Evolutionary conservation across 2,888 invertebrate genomes (phyloP).

Genomic region (Mystacides longicornis): DNA sequence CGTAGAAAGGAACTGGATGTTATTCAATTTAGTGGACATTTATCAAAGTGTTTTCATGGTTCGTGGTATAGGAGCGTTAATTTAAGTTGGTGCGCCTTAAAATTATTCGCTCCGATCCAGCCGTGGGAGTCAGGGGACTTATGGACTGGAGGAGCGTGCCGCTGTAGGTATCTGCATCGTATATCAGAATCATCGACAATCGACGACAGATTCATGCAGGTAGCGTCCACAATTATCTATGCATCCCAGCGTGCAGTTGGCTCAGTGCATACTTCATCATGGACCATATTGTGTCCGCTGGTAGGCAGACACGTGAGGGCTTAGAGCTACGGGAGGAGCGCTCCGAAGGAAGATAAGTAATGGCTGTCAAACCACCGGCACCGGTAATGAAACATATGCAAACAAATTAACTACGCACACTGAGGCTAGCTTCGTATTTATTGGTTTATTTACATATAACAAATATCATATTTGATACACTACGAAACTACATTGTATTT

Average conservation of each 20-base stretch:
- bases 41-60: not conserved
- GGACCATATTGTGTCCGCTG: constrained; percentile 17
- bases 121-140: not conserved
- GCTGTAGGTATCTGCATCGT: constrained; percentile 2
- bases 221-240: constrained; percentile 26
- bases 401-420: constrained; percentile 1
- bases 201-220: constrained; percentile 26
- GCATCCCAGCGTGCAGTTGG: constrained; percentile 17
- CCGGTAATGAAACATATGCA: too few relatives aligned
- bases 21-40: not conserved
- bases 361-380: constrained; percentile 1
- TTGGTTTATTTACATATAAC: too few relatives aligned
- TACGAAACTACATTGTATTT: too few relatives aligned
- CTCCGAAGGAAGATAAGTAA: not conserved
- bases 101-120: not conserved
- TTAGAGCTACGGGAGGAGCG: not conserved
- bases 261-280: constrained; percentile 20
- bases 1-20: not conserved
- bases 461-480: too few relatives aligned
- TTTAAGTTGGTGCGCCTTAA: not conserved
- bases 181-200: constrained; percentile 15
- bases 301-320: not conserved
- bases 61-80: not conserved
- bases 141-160: not conserved
- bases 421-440: too few relatives aligned